These are phyloP conservation scores for Pseudorectes ferrugineus DNA, from an alignment of 2,113 vertebrate genomes.

Conservation along the genomic window DNA sequence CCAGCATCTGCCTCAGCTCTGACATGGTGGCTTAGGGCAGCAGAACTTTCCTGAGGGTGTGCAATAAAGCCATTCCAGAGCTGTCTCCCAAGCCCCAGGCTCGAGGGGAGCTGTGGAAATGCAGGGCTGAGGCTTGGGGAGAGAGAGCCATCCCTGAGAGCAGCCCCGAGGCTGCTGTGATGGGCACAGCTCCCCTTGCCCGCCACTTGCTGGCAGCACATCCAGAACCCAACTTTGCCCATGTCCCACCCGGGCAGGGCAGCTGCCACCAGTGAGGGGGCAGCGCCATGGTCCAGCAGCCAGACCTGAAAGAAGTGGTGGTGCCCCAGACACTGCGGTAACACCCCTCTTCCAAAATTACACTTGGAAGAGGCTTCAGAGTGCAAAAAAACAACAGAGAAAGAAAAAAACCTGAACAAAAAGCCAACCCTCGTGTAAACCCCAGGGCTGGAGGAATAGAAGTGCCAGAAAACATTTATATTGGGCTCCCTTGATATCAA, in stretches of 20 bases:
- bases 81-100: neutral
- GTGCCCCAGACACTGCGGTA: neutral
- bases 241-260: neutral
- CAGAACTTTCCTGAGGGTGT: neutral
- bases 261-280: neutral
- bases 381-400: neutral
- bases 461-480: conserved; percentile 36
- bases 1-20: neutral
- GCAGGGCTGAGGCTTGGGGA: neutral
- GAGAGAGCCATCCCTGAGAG: neutral
- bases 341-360: neutral
- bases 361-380: neutral
- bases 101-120: neutral
- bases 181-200: neutral
- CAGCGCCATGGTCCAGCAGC: neutral
- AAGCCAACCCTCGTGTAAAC: conserved; percentile 7
- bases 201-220: neutral
- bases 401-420: neutral
- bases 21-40: neutral
- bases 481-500: conserved; percentile 31
- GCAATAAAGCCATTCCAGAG: neutral
- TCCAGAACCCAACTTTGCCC: rapidly evolving
- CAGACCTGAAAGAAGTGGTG: neutral
- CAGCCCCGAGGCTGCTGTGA: neutral
- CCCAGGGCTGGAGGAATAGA: conserved; percentile 24